Percentiles rank a stretch among this genome's conserved stretches.
Evolutionary conservation across 1,140 invertebrate species (phyloP).

Genomic region (Anastrepha ludens): DNA sequence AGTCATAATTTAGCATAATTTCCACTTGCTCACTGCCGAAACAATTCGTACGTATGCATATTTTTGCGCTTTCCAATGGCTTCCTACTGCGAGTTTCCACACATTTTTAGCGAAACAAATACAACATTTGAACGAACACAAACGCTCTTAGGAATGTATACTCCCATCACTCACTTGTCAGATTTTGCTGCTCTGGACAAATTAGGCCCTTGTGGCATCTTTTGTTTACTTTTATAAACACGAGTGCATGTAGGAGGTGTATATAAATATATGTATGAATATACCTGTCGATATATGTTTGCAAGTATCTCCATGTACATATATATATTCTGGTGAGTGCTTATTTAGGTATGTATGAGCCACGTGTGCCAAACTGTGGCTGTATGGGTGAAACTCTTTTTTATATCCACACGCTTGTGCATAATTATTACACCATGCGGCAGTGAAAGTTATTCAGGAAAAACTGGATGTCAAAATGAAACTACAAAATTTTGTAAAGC

Average conservation of each 20-base stretch:
- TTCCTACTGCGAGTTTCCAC: neutral
- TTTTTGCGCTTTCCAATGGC: conserved; percentile 20
- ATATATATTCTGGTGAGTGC: too few relatives aligned
- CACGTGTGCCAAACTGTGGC: neutral
- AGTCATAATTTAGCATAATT: neutral
- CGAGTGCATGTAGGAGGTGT: neutral
- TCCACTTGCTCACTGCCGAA: neutral
- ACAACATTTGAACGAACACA: neutral
- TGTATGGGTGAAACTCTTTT: neutral
- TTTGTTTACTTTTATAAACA: conserved; percentile 49
- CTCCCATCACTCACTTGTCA: neutral
- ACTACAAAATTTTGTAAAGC: too few relatives aligned
- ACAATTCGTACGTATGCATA: neutral
- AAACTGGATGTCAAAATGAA: too few relatives aligned
- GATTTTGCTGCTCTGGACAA: conserved; percentile 4
- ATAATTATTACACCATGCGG: too few relatives aligned
- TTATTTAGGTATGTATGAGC: too few relatives aligned
- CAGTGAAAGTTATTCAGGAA: too few relatives aligned
- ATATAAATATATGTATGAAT: neutral
- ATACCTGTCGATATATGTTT: too few relatives aligned
- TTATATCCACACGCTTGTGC: too few relatives aligned
- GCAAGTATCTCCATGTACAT: too few relatives aligned
- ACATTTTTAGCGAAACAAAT: neutral
- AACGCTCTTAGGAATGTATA: neutral
- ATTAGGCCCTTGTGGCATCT: conserved; percentile 48